Evolutionary conservation across 2,797 vertebrate species (phyloP).

Genomic region (Austrolebias charrua): DNA sequence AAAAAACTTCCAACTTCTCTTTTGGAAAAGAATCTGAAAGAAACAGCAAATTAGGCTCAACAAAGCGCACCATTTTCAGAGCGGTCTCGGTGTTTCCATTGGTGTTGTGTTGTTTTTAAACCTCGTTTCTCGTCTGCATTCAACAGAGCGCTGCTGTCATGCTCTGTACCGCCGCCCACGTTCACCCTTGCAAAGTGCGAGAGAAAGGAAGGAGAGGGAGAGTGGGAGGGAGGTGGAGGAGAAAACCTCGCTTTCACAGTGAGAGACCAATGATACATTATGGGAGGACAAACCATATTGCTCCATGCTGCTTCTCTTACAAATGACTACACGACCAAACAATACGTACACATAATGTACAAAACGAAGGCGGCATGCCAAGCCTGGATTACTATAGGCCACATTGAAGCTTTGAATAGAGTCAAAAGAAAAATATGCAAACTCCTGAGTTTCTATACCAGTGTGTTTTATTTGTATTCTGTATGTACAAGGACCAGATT

Average conservation of each 20-base stretch:
- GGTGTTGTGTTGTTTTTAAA: constrained; percentile 64
- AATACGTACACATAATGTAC: constrained; percentile 49
- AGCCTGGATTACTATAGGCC: constrained; percentile 24
- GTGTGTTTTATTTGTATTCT: constrained; percentile 23
- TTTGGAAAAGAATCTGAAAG: constrained; percentile 21
- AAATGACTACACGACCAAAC: constrained; percentile 65
- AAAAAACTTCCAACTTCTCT: constrained; percentile 20
- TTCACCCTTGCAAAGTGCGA: constrained; percentile 68
- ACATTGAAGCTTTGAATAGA: constrained; percentile 17
- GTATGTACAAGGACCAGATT: constrained; percentile 24
- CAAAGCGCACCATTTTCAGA: constrained; percentile 50
- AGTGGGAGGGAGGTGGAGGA: constrained; percentile 66
- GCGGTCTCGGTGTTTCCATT: constrained; percentile 57
- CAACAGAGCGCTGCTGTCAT: constrained; percentile 74
- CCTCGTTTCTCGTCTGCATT: constrained; percentile 71
- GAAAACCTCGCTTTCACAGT: constrained; percentile 71
- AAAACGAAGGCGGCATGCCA: constrained; percentile 45
- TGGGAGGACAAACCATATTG: constrained; percentile 67
- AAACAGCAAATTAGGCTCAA: constrained; percentile 42
- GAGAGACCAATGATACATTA: constrained; percentile 63
- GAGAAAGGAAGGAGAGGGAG: constrained; percentile 51
- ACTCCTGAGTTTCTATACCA: constrained; percentile 7
- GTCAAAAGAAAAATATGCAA: constrained; percentile 20
- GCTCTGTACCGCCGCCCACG: constrained; percentile 75
- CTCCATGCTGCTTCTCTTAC: constrained; percentile 67